Evolutionary conservation across 2,888 invertebrate species (phyloP).

Genomic region (Dasypolia templi): DNA sequence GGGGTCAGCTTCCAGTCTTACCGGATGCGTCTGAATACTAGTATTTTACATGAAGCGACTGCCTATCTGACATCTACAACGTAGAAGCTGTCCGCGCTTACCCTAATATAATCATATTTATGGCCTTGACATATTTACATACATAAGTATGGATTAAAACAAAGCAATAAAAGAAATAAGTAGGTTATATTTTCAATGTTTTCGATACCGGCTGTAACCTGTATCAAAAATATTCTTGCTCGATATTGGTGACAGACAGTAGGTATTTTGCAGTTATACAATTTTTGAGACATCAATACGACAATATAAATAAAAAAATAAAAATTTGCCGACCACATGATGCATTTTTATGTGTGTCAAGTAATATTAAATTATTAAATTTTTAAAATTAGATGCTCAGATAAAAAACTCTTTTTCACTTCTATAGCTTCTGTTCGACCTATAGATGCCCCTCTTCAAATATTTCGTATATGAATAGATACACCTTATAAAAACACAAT

Average conservation of each 20-base stretch:
- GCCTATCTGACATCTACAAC: background rate
- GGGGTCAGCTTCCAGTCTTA: background rate
- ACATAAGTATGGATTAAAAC: background rate
- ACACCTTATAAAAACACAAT: too few species aligned
- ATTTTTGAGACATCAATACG: too few species aligned
- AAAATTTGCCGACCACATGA: too few species aligned
- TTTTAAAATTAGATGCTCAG: too few species aligned
- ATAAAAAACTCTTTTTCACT: too few species aligned
- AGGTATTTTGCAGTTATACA: too few species aligned
- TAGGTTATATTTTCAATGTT: background rate
- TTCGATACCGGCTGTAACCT: background rate
- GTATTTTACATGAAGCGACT: background rate
- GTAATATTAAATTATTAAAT: too few species aligned
- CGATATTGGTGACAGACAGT: background rate
- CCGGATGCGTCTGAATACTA: background rate
- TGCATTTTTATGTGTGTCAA: too few species aligned
- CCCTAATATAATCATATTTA: background rate
- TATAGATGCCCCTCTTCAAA: too few species aligned
- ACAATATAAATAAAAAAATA: too few species aligned
- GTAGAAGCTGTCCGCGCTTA: background rate
- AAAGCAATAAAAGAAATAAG: background rate
- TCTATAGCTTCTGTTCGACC: too few species aligned
- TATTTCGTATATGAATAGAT: too few species aligned
- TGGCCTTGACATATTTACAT: constrained; percentile 5
- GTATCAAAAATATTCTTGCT: background rate